Evolutionary conservation across 2,113 vertebrate species (phyloP), one percentile per base, ranked within the genome.

Genomic region (Rattus rattus): DNA sequence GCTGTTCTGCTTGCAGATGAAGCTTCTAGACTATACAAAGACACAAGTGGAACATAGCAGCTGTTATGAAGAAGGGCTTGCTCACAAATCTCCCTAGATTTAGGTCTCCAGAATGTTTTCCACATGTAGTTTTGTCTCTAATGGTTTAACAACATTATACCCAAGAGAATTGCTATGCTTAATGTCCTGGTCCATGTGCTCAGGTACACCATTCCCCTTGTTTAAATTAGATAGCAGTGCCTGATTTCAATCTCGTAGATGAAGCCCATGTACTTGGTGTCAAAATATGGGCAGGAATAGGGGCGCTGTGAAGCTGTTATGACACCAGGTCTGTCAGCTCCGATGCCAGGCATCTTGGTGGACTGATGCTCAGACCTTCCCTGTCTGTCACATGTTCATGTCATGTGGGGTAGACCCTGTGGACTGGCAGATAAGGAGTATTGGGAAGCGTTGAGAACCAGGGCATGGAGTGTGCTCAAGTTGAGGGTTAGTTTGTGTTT

Each of bases 361-460:
- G 52, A 22, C 47, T 1, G 47, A 3, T 11, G 22, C 22, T 24
- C 6, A 43, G n/a, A 84, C 6, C 73, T 1, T 19, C 11, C 54
- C 13, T 73, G 24, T 24, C 33, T 49, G 28, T 47, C 85, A 69
- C 65, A 36, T 16, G 6, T 8, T 14, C 13, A 0, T 43, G 24
- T 59, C 81, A 3, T 3, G 0, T n/a, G 13, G 47, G 56, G 3
- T 16, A 75, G 26, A 14, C 0, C 4, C 17, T 7, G n/a, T n/a
- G 47, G 16, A 13, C 16, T 6, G 33, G 54, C 13, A 67, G 13
- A 9, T 43, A 0, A n/a, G 54, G 19, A 14, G 17, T 1, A 2
- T 2, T 26, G 80, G 43, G 5, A n/a, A 20, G 0, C 1, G 0
- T 2, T 1, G 39, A 43, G n/a, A 0, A 0, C 9, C 2, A 30